Evolutionary conservation across 2,888 invertebrate species (phyloP).

Genomic region (Drosophila aldrichi): DNA sequence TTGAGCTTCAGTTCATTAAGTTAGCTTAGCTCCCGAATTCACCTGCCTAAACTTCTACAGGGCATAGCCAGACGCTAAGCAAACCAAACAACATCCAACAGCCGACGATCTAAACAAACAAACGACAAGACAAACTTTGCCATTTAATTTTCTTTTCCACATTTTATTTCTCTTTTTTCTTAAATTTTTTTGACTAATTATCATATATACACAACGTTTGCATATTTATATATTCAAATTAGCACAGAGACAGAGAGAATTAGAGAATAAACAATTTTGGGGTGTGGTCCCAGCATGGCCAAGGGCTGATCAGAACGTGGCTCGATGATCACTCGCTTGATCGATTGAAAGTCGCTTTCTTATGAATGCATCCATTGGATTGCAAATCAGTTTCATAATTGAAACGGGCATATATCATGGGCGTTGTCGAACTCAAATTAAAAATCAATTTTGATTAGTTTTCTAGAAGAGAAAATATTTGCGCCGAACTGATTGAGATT

Average conservation of each 20-base stretch:
- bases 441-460: slow-evolving; percentile 1
- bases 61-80: not conserved
- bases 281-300: slow-evolving; percentile 27
- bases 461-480: slow-evolving; percentile 23
- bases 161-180: no score
- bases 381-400: slow-evolving; percentile 1
- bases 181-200: slow-evolving; percentile 38
- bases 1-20: no score
- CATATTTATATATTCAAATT: slow-evolving; percentile 39
- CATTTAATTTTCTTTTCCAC: slow-evolving; percentile 3
- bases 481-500: slow-evolving; percentile 17
- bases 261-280: slow-evolving; percentile 4
- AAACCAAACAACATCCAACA: not conserved
- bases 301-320: slow-evolving; percentile 20
- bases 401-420: not conserved
- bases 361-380: slow-evolving; percentile 8
- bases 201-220: slow-evolving; percentile 34
- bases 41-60: not conserved
- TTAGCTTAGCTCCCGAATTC: not conserved
- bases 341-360: slow-evolving; percentile 29
- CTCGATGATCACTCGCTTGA: slow-evolving; percentile 20
- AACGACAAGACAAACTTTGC: not conserved
- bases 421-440: slow-evolving; percentile 24
- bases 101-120: slow-evolving; percentile 9
- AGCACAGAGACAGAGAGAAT: no score